Evolutionary conservation across 1,140 invertebrate genomes (phyloP).

Genomic region (Euwallacea fornicatus): DNA sequence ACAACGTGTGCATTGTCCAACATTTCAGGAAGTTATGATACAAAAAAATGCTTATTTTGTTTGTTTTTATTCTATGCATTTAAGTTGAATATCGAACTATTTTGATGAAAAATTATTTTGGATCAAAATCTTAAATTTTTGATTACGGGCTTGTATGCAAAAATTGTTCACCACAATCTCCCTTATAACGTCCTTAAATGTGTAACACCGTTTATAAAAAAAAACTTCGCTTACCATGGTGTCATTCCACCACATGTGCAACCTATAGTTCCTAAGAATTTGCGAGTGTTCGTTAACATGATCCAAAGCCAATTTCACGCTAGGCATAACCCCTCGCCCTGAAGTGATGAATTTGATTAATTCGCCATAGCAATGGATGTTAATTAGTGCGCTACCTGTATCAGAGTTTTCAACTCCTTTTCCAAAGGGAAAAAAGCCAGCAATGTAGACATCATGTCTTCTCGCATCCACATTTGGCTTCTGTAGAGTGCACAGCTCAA

Average conservation of each 20-base stretch:
- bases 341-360: conserved; percentile 44
- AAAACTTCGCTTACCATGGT: conserved; percentile 72
- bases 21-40: no score
- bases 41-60: no score
- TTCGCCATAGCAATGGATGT: background rate
- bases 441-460: conserved; percentile 80
- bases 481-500: conserved; percentile 48
- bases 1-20: no score
- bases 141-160: no score
- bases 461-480: conserved; percentile 61
- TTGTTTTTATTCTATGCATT: no score
- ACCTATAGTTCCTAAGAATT: conserved; percentile 80
- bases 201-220: background rate
- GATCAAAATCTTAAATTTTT: no score
- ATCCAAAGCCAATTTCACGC: conserved; percentile 86
- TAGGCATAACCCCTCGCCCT: conserved; percentile 90
- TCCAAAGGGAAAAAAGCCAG: conserved; percentile 87
- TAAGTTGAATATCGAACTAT: no score
- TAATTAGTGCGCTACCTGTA: conserved; percentile 55
- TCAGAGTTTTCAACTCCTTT: conserved; percentile 72
- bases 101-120: no score
- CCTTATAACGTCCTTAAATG: background rate
- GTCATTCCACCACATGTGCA: conserved; percentile 94
- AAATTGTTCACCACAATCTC: no score
- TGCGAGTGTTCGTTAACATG: conserved; percentile 89